Percentiles rank a stretch among this genome's conserved stretches.
Evolutionary conservation across 2,113 vertebrate species (phyloP).

Genomic region (Rousettus leschenaultii): DNA sequence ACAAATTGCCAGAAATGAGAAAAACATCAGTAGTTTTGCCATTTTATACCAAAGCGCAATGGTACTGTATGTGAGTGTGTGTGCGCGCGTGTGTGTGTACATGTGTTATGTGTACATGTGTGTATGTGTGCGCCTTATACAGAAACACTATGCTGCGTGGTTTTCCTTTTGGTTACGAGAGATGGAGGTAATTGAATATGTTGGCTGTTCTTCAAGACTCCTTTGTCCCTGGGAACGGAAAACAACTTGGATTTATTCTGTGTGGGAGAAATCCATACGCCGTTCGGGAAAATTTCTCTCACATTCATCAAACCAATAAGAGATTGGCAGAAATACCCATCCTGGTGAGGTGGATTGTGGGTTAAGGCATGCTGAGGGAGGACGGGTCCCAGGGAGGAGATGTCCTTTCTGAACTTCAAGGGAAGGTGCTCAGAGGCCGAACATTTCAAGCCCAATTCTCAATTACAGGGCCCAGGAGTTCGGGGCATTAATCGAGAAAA

Average conservation of each 20-base stretch:
- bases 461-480: not conserved
- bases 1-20: slow-evolving; percentile 42
- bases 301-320: slow-evolving; percentile 14
- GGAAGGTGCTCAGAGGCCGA: slow-evolving; percentile 20
- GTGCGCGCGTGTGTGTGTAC: not conserved
- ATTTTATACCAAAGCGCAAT: slow-evolving; percentile 35
- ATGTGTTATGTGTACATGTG: not conserved
- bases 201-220: slow-evolving; percentile 53
- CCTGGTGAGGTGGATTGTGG: slow-evolving; percentile 12
- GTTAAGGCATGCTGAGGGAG: not conserved
- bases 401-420: slow-evolving; percentile 31
- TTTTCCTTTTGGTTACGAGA: slow-evolving; percentile 68
- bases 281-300: slow-evolving; percentile 5
- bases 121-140: no score
- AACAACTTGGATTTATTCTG: not conserved
- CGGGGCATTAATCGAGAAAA: slow-evolving; percentile 71
- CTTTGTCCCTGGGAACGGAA: slow-evolving; percentile 55
- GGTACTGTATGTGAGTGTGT: not conserved
- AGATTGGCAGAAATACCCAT: slow-evolving; percentile 43
- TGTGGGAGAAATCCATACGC: slow-evolving; percentile 19
- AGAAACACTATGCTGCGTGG: not conserved
- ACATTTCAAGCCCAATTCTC: slow-evolving; percentile 33
- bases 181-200: slow-evolving; percentile 56
- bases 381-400: not conserved
- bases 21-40: slow-evolving; percentile 48